A percentile compares a stretch with the other conserved stretches of the same genome.
These are phyloP conservation scores for Babylonia areolata DNA, from an alignment of 1,140 invertebrate species.

Conservation along the genomic window DNA sequence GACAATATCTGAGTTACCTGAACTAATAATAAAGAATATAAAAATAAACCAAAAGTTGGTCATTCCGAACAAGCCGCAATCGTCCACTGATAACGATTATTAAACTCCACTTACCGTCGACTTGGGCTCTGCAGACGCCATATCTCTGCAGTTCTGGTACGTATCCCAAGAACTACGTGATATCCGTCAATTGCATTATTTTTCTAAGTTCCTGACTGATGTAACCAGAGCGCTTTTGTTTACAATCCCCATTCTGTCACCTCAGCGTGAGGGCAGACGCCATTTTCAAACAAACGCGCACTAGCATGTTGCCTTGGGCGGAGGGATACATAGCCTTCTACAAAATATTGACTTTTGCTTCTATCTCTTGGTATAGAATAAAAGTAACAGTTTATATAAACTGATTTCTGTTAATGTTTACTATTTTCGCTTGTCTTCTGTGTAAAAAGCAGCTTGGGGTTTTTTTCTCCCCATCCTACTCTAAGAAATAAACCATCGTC, in stretches of 20 bases:
- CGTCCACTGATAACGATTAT: no score
- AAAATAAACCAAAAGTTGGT: no score
- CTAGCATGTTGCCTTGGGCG: conserved; percentile 35
- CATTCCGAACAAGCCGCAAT: no score
- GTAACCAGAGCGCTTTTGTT: neutral
- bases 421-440: neutral
- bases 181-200: conserved; percentile 22
- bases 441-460: neutral
- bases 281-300: conserved; percentile 44
- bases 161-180: conserved; percentile 6
- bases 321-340: conserved; percentile 11
- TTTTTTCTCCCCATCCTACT: neutral
- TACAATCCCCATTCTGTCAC: neutral
- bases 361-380: neutral
- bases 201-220: neutral
- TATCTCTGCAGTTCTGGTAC: neutral
- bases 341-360: neutral
- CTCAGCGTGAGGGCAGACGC: neutral
- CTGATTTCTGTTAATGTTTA: neutral
- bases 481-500: neutral
- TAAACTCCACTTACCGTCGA: conserved; percentile 25
- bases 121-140: conserved; percentile 11
- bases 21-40: no score
- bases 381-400: neutral
- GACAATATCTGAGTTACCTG: no score